A percentile compares a stretch with the other conserved stretches of the same genome.
These are phyloP conservation scores for Dendrolimus kikuchii DNA, from an alignment of 1,140 invertebrate genomes.

Conservation along the genomic window DNA sequence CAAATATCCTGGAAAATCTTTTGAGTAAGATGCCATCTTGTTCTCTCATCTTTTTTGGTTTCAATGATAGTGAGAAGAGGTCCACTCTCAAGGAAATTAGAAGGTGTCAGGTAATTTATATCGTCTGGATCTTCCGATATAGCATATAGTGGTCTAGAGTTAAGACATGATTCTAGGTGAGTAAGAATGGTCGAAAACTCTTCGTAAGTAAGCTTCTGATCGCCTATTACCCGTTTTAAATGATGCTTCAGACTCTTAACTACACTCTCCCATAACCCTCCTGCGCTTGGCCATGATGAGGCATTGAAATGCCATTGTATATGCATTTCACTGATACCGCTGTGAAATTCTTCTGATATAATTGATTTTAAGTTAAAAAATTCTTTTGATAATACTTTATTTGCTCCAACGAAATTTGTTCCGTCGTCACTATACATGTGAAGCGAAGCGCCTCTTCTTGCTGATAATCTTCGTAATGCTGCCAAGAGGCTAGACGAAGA, in stretches of 20 bases:
- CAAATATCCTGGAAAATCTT: constrained; percentile 5
- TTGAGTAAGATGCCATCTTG: constrained; percentile 3
- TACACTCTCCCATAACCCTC: not conserved
- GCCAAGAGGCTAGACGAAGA: constrained; percentile 44
- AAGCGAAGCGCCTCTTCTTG: constrained; percentile 4
- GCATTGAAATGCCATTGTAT: constrained; percentile 7
- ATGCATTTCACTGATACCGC: constrained; percentile 3
- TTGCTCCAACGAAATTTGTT: constrained; percentile 7
- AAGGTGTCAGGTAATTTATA: constrained; percentile 2
- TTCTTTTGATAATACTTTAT: constrained; percentile 6
- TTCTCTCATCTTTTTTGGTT: constrained; percentile 1
- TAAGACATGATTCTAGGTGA: constrained; percentile 6
- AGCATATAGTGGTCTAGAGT: constrained; percentile 4
- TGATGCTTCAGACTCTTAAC: constrained; percentile 2
- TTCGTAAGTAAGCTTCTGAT: constrained; percentile 5
- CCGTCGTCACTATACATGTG: constrained; percentile 7
- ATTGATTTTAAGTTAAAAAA: constrained; percentile 2
- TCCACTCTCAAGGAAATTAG: constrained; percentile 1
- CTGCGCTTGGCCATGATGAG: constrained; percentile 2
- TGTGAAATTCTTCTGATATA: constrained; percentile 2
- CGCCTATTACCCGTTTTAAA: constrained; percentile 1
- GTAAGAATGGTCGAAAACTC: constrained; percentile 6
- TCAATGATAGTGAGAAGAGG: constrained; percentile 1
- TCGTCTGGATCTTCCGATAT: constrained; percentile 3
- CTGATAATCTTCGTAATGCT: constrained; percentile 38